Percentiles rank a stretch among this genome's conserved stretches.
These are phyloP conservation scores for Montipora cactus DNA, from an alignment of 64 coral and sea anemone species.

Conservation along the genomic window DNA sequence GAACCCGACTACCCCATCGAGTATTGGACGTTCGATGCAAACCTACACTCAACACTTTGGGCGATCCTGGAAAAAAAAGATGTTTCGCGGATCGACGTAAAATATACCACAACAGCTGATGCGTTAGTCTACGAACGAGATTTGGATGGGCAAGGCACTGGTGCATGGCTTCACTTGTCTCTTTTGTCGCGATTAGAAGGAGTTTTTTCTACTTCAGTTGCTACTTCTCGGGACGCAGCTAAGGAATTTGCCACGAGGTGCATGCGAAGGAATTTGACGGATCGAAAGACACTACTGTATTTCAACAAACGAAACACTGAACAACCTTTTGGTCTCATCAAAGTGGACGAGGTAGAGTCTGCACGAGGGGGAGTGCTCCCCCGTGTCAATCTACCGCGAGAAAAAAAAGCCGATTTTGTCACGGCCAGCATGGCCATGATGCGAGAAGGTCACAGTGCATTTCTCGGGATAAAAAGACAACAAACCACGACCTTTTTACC, in stretches of 20 bases:
- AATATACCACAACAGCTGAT: not conserved
- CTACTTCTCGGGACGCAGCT: not conserved
- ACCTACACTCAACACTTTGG: not conserved
- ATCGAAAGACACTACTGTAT: not conserved
- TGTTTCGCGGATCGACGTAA: not conserved
- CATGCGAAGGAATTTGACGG: not conserved
- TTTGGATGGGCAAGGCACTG: not conserved
- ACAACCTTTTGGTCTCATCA: not conserved
- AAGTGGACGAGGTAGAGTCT: not conserved
- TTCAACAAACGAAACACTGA: not conserved
- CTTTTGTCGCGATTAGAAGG: not conserved
- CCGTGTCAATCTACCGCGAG: not conserved
- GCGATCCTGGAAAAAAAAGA: not conserved
- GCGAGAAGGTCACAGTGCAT: not conserved
- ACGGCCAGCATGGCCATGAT: conserved; percentile 7
- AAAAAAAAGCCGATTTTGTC: not conserved
- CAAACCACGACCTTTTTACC: not conserved
- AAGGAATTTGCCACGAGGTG: not conserved
- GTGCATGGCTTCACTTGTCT: not conserved
- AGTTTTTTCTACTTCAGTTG: not conserved
- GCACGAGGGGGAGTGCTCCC: not conserved
- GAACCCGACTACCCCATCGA: not conserved
- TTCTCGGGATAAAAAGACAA: not conserved
- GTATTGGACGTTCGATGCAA: not conserved
- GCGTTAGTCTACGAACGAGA: not conserved